Evolutionary conservation across 2,113 vertebrate genomes (phyloP).

Genomic region (Edolisoma coerulescens): DNA sequence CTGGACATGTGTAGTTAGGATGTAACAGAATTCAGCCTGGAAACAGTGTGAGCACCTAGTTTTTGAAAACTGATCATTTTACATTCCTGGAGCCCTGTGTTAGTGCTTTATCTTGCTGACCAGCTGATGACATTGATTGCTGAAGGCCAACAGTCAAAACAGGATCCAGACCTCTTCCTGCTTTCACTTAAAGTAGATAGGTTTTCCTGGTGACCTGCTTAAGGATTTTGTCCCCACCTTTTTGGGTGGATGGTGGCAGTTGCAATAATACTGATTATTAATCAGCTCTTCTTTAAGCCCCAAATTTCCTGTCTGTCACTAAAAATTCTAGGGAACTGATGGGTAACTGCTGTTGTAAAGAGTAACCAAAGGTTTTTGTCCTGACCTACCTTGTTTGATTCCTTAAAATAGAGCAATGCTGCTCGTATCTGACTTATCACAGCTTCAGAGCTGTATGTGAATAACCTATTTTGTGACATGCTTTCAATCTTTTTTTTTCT

Average conservation of each 20-base stretch:
- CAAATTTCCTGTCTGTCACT: not conserved
- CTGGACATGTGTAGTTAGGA: not conserved
- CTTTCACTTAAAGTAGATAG: not conserved
- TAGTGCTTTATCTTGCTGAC: not conserved
- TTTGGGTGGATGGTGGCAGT: not conserved
- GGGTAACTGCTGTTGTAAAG: not conserved
- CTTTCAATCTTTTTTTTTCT: not conserved
- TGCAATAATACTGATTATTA: not conserved
- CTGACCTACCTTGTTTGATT: slow-evolving; percentile 51
- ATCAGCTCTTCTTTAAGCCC: not conserved
- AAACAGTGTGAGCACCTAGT: not conserved
- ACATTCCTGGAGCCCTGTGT: not conserved
- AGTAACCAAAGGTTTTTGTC: not conserved
- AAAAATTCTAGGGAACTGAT: not conserved
- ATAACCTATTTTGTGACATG: slow-evolving; percentile 62
- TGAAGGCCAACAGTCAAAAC: not conserved
- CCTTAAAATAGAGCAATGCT: slow-evolving; percentile 39
- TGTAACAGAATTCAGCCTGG: not conserved
- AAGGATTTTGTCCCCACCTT: not conserved
- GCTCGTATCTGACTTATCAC: not conserved
- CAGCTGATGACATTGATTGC: not conserved
- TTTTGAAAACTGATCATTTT: not conserved
- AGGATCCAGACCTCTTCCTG: not conserved
- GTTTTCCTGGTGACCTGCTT: not conserved
- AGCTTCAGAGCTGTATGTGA: not conserved